A percentile compares a stretch with the other conserved stretches of the same genome.
phyloP scores from a whole-genome alignment of 2,113 vertebrate genomes.

The Pitta sordida region DNA sequence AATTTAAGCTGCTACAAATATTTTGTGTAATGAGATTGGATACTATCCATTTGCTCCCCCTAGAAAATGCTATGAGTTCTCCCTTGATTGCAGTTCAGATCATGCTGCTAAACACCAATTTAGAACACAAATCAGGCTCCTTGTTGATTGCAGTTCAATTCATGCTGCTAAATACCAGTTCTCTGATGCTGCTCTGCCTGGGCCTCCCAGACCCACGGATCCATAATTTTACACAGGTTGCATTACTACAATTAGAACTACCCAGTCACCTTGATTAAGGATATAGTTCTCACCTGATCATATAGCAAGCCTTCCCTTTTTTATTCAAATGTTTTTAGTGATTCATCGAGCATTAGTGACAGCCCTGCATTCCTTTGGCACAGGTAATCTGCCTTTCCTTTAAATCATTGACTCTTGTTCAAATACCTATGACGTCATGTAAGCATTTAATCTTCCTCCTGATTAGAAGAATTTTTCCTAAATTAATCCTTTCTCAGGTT shows the following conservation, averaged over 20 bases:
- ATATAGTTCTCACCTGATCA: not conserved
- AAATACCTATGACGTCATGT: not conserved
- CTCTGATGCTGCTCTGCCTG: not conserved
- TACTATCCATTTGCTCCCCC: conserved; percentile 35
- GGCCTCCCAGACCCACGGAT: not conserved
- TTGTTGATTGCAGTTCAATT: conserved; percentile 52
- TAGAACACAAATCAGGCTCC: conserved; percentile 54
- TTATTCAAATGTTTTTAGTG: not conserved
- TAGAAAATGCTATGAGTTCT: conserved; percentile 35
- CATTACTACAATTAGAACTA: not conserved
- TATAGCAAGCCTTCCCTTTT: not conserved
- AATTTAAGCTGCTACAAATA: conserved; percentile 48
- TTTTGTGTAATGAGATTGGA: conserved; percentile 47
- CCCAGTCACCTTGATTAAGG: not conserved
- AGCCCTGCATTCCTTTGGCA: not conserved
- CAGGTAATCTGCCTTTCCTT: not conserved
- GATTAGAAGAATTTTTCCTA: not conserved
- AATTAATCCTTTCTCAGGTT: not conserved
- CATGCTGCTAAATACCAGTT: conserved; percentile 26
- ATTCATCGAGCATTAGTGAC: not conserved
- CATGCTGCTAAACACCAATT: conserved; percentile 50
- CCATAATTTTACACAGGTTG: not conserved
- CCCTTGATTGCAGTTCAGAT: conserved; percentile 43
- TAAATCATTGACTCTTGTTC: not conserved
- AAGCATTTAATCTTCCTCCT: not conserved